phyloP scores from a whole-genome alignment of 2,113 vertebrate species.

The Sisor rabdophorus region DNA sequence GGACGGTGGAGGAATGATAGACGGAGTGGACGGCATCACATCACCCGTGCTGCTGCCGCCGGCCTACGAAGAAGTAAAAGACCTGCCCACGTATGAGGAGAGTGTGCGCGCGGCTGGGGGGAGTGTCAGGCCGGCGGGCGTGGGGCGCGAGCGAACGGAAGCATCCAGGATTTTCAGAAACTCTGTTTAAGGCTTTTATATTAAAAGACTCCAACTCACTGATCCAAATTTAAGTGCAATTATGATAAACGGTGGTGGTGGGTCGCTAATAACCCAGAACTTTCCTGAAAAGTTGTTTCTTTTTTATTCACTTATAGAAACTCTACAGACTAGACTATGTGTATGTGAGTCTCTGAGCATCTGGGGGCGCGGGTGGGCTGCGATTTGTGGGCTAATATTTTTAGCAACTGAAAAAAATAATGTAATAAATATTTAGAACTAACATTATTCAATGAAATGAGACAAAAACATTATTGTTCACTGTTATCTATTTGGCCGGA shows the following conservation, averaged over 20 bases:
- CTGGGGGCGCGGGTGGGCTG: neutral
- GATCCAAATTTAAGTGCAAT: constrained; percentile 62
- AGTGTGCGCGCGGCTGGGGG: constrained; percentile 76
- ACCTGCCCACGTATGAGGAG: constrained; percentile 90
- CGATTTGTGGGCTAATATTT: neutral
- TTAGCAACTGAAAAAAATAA: neutral
- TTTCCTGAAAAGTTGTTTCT: neutral
- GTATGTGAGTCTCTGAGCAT: neutral
- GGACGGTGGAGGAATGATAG: constrained; percentile 54
- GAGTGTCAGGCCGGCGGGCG: constrained; percentile 3
- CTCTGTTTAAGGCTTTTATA: constrained; percentile 61
- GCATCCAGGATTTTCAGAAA: constrained; percentile 54
- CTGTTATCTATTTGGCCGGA: constrained; percentile 1
- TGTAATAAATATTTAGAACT: neutral
- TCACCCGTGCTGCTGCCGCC: constrained; percentile 77
- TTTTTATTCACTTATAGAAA: constrained; percentile 9
- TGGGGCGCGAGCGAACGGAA: neutral
- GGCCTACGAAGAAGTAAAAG: constrained; percentile 89
- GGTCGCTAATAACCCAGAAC: constrained; percentile 5
- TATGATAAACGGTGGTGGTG: constrained; percentile 31
- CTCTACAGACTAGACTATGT: neutral
- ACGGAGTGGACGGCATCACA: constrained; percentile 61
- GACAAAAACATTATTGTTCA: neutral
- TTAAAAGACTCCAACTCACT: constrained; percentile 22
- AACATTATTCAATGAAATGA: too few species aligned